Evolutionary conservation across 2,113 vertebrate species (phyloP), one percentile per base, ranked within the genome.

Genomic region (Oryzias woworae): DNA sequence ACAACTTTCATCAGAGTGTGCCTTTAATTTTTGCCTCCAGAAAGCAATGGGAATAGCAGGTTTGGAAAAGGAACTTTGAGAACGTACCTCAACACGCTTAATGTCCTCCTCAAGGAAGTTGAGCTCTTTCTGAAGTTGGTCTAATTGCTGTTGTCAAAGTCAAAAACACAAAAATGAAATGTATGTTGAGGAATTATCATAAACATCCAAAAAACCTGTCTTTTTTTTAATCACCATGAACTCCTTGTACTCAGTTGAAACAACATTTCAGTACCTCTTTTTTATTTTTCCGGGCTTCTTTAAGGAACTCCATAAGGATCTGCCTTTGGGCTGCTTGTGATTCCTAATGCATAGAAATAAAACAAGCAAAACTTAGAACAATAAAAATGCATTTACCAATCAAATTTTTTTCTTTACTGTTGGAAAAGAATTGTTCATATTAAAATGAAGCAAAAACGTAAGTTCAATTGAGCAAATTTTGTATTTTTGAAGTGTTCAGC

Each of bases 221-320:
- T 20, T 8, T 42, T 13, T n/a, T n/a, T n/a, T n/a, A n/a, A 45
- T n/a, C 36, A 7, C 17, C 41, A 12, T 12, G 15, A 46, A 28
- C n/a, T 4, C 28, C n/a, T 18, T 26, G 14, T 45, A 20, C 20
- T 26, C 3, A 13, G 14, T 12, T 12, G 18, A 7, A 8, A 49
- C 28, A 24, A 36, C 7, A 36, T 10, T 10, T 12, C 3, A 5
- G 24, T 56, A 99, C 97, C 95, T 98, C 97, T 95, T 94, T 91
- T 81, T 99, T 99, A 92, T 99, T 98, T 80, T 96, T 93, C 77
- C 95, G 93, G 66, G 97, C 97, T 90, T 99, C 96, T 90, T 98
- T 96, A n/a, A 98, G 94, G 72, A 99, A 99, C 86, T 99, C 97
- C 95, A 96, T 96, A 55, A 99, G 93, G 83, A 99, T 98, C 81